Evolutionary conservation across 2,888 invertebrate genomes (phyloP).

Genomic region (Eupithecia dodoneata): DNA sequence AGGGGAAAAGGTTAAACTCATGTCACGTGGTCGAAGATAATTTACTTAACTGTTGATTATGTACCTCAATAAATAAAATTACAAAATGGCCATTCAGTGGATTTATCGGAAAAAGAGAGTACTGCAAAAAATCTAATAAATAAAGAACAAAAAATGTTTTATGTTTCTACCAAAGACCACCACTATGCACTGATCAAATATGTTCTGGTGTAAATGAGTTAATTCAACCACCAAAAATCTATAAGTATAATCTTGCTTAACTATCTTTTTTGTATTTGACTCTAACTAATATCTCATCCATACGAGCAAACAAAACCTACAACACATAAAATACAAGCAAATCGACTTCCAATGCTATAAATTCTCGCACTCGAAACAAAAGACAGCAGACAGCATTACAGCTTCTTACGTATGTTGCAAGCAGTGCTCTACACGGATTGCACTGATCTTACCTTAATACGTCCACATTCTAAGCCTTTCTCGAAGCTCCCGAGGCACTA

Average conservation of each 20-base stretch:
- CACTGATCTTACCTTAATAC: constrained; percentile 31
- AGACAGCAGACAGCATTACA: not conserved
- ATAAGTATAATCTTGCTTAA: not conserved
- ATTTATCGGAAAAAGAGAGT: not conserved
- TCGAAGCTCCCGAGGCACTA: constrained; percentile 35
- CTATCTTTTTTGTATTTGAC: not conserved
- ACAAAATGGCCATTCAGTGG: not conserved
- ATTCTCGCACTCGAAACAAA: constrained; percentile 2
- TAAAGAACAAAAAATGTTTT: no score
- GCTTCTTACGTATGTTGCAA: constrained; percentile 2
- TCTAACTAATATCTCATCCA: not conserved
- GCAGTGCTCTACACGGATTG: constrained; percentile 4
- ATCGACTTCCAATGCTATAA: not conserved
- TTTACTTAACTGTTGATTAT: not conserved
- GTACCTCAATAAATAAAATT: not conserved
- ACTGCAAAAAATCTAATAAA: not conserved
- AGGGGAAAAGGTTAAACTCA: no score
- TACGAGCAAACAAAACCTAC: not conserved
- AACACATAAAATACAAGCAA: not conserved
- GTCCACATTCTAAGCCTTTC: constrained; percentile 27
- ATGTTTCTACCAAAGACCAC: no score
- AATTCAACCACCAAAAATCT: no score
- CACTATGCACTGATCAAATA: not conserved
- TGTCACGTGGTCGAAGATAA: not conserved
- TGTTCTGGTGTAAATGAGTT: not conserved